Conservation (phyloP, 2,797 vertebrate species). For the Pipistrellus pipistrellus region DNA sequence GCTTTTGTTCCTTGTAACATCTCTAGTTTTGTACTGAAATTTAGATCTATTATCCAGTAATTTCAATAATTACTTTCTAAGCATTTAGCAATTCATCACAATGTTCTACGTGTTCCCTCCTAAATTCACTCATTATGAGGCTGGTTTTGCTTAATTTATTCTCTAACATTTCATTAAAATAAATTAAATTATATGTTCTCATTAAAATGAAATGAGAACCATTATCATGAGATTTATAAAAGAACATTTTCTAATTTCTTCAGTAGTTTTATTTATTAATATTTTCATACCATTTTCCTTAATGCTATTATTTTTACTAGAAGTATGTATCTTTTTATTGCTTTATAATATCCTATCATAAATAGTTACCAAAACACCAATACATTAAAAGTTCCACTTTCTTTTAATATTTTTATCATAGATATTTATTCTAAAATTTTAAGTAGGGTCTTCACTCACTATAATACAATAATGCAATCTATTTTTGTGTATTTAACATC, state of each 20-base stretch:
- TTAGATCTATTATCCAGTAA: conserved; percentile 72
- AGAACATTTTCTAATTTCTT: conserved; percentile 67
- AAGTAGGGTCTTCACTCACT: neutral
- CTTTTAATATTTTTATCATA: conserved; percentile 4
- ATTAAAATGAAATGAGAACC: conserved; percentile 77
- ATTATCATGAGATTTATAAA: conserved; percentile 65
- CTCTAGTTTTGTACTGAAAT: conserved; percentile 53
- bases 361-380: neutral
- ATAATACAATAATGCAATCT: neutral
- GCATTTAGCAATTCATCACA: conserved; percentile 76
- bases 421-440: neutral
- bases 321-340: conserved; percentile 2
- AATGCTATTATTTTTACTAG: conserved; percentile 33
- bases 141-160: conserved; percentile 80
- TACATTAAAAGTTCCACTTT: neutral
- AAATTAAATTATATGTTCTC: conserved; percentile 79
- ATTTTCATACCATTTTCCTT: conserved; percentile 29
- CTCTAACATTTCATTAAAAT: conserved; percentile 79
- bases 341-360: conserved; percentile 26
- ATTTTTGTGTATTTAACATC: neutral
- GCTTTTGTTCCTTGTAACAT: conserved; percentile 33
- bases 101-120: conserved; percentile 69
- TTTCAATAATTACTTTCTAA: conserved; percentile 76
- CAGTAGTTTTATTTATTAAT: conserved; percentile 63
- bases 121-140: conserved; percentile 77